Evolutionary conservation across 1,140 invertebrate species (phyloP).

Genomic region (Odontomachus brunneus): DNA sequence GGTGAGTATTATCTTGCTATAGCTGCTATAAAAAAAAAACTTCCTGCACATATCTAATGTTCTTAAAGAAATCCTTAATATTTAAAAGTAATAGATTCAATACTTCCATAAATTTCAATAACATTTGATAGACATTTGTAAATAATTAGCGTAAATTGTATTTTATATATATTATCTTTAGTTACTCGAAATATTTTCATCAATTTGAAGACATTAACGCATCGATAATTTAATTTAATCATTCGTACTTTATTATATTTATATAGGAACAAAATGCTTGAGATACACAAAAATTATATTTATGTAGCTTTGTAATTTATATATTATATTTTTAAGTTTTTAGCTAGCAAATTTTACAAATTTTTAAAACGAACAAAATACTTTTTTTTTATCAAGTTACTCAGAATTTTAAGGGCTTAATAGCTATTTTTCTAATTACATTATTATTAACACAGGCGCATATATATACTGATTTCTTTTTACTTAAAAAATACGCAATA

Average conservation of each 20-base stretch:
- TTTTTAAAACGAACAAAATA: conserved; percentile 12
- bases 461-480: conserved; percentile 29
- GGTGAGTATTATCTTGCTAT: neutral
- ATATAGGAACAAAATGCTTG: conserved; percentile 47
- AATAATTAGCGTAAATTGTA: neutral
- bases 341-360: conserved; percentile 24
- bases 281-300: conserved; percentile 50
- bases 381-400: conserved; percentile 26
- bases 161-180: conserved; percentile 10
- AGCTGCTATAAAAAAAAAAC: too few species aligned
- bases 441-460: conserved; percentile 33
- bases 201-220: neutral
- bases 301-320: neutral
- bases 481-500: conserved; percentile 38
- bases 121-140: neutral
- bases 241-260: conserved; percentile 51
- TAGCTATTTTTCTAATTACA: conserved; percentile 27
- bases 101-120: neutral
- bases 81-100: neutral
- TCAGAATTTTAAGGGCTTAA: conserved; percentile 45
- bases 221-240: conserved; percentile 29
- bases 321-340: conserved; percentile 38
- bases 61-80: conserved; percentile 2
- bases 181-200: neutral
- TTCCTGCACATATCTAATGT: conserved; percentile 9